phyloP scores from a whole-genome alignment of 1,140 invertebrate genomes.

The Neodiprion lecontei region DNA sequence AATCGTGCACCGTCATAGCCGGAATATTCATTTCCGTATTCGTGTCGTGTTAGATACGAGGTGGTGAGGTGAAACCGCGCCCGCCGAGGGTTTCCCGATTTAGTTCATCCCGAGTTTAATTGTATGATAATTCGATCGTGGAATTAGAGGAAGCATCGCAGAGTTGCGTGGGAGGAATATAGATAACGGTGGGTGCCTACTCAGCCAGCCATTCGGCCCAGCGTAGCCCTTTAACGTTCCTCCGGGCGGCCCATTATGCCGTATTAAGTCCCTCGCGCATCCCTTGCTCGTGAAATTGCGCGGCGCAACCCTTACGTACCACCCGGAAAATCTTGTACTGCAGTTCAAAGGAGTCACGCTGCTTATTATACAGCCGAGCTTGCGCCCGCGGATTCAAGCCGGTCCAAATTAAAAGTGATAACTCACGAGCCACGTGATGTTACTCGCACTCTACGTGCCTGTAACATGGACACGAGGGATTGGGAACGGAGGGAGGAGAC shows the following conservation, averaged over 20 bases:
- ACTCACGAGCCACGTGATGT: too few species aligned
- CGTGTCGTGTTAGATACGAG: too few species aligned
- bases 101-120: neutral
- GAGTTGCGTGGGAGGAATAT: neutral
- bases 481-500: too few species aligned
- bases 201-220: neutral
- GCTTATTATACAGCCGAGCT: too few species aligned
- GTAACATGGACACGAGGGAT: too few species aligned
- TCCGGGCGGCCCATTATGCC: neutral
- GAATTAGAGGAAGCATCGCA: neutral
- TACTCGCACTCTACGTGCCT: too few species aligned
- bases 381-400: too few species aligned
- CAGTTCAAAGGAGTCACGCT: neutral
- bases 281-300: neutral
- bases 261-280: slow-evolving; percentile 2
- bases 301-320: neutral
- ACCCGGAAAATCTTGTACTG: neutral
- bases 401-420: too few species aligned
- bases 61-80: too few species aligned
- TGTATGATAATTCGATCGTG: slow-evolving; percentile 3
- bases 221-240: neutral
- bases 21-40: too few species aligned
- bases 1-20: too few species aligned
- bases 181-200: neutral
- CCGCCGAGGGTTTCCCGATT: too few species aligned